phyloP scores from a whole-genome alignment of 35 echinoderm and acorn worm genomes.

The Ophioderma brevispina region DNA sequence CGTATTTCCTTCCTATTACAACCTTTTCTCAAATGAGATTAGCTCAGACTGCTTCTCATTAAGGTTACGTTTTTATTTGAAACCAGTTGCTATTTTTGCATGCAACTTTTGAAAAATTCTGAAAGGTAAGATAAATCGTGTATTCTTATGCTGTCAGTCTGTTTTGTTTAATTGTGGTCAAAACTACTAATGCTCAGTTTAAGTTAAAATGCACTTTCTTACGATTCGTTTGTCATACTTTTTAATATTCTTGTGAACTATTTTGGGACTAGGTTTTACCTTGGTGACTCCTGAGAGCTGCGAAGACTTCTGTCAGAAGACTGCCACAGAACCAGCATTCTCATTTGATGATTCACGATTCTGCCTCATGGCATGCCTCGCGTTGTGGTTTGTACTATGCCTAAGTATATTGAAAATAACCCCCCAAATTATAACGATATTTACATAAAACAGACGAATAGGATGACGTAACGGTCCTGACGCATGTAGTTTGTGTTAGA shows the following conservation, averaged over 20 bases:
- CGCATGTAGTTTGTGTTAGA: too few relatives aligned
- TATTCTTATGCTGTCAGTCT: too few relatives aligned
- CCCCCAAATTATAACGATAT: neutral
- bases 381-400: neutral
- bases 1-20: neutral
- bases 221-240: too few relatives aligned
- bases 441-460: neutral
- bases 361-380: neutral
- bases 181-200: too few relatives aligned
- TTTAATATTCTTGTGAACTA: too few relatives aligned
- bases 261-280: slow-evolving; percentile 43
- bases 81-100: too few relatives aligned
- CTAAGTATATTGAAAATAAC: too few relatives aligned
- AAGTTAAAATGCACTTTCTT: too few relatives aligned
- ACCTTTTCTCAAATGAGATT: neutral
- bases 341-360: neutral
- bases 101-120: too few relatives aligned
- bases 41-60: neutral
- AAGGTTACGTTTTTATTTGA: too few relatives aligned
- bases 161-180: too few relatives aligned
- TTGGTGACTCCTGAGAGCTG: slow-evolving; percentile 72
- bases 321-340: slow-evolving; percentile 55
- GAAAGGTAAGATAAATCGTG: too few relatives aligned
- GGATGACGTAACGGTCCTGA: neutral
- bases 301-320: slow-evolving; percentile 54